phyloP scores from a whole-genome alignment of 2,113 vertebrate species.

The Hassar affinis region DNA sequence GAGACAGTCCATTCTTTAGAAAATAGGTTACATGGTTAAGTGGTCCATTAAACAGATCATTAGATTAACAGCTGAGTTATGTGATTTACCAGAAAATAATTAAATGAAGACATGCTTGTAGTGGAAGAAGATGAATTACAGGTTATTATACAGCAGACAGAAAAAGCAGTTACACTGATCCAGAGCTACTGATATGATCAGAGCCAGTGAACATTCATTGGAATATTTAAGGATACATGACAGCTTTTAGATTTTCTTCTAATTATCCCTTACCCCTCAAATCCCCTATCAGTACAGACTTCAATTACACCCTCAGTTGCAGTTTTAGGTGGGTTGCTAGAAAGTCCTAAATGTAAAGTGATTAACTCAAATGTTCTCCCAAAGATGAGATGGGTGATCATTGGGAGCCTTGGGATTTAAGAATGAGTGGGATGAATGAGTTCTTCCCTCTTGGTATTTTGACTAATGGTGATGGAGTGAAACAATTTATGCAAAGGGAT shows the following conservation, averaged over 20 bases:
- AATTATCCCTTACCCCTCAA: constrained; percentile 25
- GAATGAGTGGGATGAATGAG: neutral
- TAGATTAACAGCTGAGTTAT: constrained; percentile 22
- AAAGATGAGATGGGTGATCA: neutral
- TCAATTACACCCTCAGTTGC: constrained; percentile 5
- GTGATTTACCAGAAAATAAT: constrained; percentile 6
- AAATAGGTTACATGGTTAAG: neutral
- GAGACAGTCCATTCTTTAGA: neutral
- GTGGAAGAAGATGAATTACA: constrained; percentile 14
- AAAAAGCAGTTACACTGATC: constrained; percentile 30
- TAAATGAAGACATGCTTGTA: constrained; percentile 24
- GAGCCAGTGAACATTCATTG: neutral
- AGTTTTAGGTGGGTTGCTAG: neutral
- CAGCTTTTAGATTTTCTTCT: constrained; percentile 29
- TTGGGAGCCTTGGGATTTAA: neutral
- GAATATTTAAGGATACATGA: constrained; percentile 32
- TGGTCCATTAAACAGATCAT: constrained; percentile 22
- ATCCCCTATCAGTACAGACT: constrained; percentile 6
- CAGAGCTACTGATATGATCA: constrained; percentile 20
- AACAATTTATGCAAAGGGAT: constrained; percentile 44
- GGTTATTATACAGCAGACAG: constrained; percentile 28
- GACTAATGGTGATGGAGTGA: constrained; percentile 16
- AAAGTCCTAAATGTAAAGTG: neutral
- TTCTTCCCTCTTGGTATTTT: neutral
- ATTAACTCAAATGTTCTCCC: neutral